Conservation (phyloP, 2,888 invertebrate species). For the Leptinotarsa haldemani region DNA sequence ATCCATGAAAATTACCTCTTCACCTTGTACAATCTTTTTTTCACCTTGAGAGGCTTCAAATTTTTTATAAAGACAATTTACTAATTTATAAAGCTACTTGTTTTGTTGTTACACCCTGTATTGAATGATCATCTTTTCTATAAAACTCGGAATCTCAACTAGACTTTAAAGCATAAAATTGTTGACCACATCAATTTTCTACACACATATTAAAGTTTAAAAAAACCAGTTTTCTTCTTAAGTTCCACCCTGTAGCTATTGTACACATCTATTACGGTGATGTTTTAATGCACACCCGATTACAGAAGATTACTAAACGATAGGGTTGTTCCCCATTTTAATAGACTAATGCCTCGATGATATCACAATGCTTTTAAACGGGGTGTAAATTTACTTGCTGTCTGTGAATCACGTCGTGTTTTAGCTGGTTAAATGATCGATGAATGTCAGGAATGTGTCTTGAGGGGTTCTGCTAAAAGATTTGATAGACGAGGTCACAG, state of each 20-base stretch:
- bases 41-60: no score
- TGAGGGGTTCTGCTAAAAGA: no score
- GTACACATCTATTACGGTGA: conserved; percentile 60
- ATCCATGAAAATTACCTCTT: no score
- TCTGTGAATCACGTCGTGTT: conserved; percentile 15
- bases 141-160: no score
- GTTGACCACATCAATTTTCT: neutral
- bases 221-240: neutral
- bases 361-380: conserved; percentile 57
- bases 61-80: no score
- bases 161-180: neutral
- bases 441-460: neutral
- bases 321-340: conserved; percentile 61
- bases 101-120: no score
- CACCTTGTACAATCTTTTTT: no score
- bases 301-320: conserved; percentile 62
- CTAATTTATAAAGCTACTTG: no score
- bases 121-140: no score
- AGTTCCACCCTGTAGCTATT: conserved; percentile 25
- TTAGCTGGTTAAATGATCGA: conserved; percentile 9
- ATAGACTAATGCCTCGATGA: conserved; percentile 58
- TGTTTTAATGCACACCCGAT: conserved; percentile 63
- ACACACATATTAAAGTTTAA: neutral
- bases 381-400: conserved; percentile 52
- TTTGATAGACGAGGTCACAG: neutral